Base-by-base conservation (phyloP, 2,888 invertebrate genomes). In the Lepidochrysops patricia region DNA sequence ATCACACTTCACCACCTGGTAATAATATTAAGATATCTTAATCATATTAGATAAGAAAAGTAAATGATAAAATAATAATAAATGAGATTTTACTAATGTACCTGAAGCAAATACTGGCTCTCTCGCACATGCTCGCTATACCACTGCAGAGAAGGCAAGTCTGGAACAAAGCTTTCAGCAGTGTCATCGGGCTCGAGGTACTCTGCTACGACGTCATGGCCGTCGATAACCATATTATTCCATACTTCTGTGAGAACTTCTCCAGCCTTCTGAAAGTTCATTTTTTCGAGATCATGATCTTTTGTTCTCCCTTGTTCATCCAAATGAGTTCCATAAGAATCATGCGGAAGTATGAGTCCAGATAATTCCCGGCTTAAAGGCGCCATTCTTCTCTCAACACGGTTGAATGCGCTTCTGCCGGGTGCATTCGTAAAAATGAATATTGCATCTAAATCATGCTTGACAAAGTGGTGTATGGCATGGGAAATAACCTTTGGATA, bases 371-470 rank as follows among this genome's bases (percentile, higher is more conserved):
- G 65, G 61, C 68, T 67, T 27, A 68, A 64, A 64, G 67, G 68
- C 60, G 68, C 67, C 68, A 70, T 70, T 61, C 68, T 61, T 26
- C 67, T 63, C 62, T 68, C 67, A 50, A 68, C 68, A 62, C 66
- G 60, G 64, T 68, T 67, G 49, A 60, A 66, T 43, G 67, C 67
- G 61, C 65, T 68, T 58, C 67, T 62, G 56, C 68, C 68, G 60
- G 68, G 66, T 61, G 70, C 69, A 68, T 69, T 70, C 43, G 67
- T 68, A 58, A 64, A 64, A 62, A 69, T 35, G 61, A 66, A 67
- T 43, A 68, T 48, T 59, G 66, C 68, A 63, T 68, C 70, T 15
- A 37, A n/a, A 15, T 37, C 37, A 37, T 37, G 37, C 27, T 48
- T 25, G 49, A 66, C 63, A 67, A 69, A 68, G 50, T 69, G 67